Evolutionary conservation across 2,797 vertebrate species (phyloP).

Genomic region (Muscicapa striata): DNA sequence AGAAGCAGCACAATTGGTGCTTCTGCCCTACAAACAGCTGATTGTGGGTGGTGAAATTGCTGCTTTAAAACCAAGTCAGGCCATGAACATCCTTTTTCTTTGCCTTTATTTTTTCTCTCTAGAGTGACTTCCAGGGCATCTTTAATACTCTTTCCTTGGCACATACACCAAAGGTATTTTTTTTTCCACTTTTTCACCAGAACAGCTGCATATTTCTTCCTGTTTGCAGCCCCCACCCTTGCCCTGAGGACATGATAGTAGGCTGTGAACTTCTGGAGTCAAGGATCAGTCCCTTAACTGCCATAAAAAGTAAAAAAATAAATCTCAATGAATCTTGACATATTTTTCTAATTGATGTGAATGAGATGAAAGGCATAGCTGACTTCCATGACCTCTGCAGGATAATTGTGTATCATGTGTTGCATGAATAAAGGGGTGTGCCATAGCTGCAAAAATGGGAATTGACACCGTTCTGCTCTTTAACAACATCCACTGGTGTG

Average conservation of each 20-base stretch:
- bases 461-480: constrained; percentile 3
- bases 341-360: constrained; percentile 34
- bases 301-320: neutral
- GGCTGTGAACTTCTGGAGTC: neutral
- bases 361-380: constrained; percentile 21
- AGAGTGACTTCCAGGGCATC: neutral
- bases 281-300: neutral
- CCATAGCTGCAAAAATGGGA: constrained; percentile 19
- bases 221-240: neutral
- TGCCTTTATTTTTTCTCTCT: neutral
- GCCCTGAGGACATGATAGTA: accelerated
- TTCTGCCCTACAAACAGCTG: neutral
- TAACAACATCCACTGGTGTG: neutral
- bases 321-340: neutral
- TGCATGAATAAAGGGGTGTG: constrained; percentile 6
- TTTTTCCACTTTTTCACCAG: neutral
- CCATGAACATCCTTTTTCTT: neutral
- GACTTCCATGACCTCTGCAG: constrained; percentile 1
- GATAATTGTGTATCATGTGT: constrained; percentile 11
- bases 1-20: neutral
- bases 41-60: neutral
- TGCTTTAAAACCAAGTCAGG: neutral
- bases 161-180: neutral
- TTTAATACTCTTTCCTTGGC: neutral
- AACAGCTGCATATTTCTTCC: neutral